phyloP scores from a whole-genome alignment of 2,797 vertebrate species.

The Eupleurogrammus muticus region DNA sequence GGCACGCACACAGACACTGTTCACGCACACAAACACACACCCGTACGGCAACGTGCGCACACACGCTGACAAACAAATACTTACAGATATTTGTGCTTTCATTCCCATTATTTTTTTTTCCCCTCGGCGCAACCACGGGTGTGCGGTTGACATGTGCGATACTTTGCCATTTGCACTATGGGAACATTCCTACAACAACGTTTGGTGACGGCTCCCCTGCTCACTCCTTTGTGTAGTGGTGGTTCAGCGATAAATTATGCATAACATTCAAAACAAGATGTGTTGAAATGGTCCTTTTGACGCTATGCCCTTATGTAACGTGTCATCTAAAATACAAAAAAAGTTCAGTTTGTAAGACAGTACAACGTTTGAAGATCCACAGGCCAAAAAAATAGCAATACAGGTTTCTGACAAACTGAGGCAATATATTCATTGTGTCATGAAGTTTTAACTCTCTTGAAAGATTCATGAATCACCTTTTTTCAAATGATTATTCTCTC shows the following conservation, averaged over 20 bases:
- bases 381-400: constrained; percentile 3
- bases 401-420: constrained; percentile 43
- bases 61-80: constrained; percentile 76
- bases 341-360: constrained; percentile 1
- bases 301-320: neutral
- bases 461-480: constrained; percentile 44
- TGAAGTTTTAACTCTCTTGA: constrained; percentile 47
- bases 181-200: constrained; percentile 55
- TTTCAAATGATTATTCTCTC: constrained; percentile 6
- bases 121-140: constrained; percentile 51
- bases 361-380: constrained; percentile 22
- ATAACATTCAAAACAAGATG: constrained; percentile 44
- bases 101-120: constrained; percentile 76
- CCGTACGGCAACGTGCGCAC: constrained; percentile 53
- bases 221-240: constrained; percentile 41
- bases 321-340: constrained; percentile 1
- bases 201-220: constrained; percentile 34
- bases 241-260: constrained; percentile 41
- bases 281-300: constrained; percentile 36
- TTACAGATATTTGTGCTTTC: constrained; percentile 79
- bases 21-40: constrained; percentile 56
- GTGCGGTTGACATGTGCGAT: constrained; percentile 50
- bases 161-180: constrained; percentile 60
- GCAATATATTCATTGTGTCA: constrained; percentile 51
- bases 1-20: constrained; percentile 60